Evolutionary conservation across 2,888 invertebrate genomes (phyloP).

Genomic region (Gymnosoma rotundatum): DNA sequence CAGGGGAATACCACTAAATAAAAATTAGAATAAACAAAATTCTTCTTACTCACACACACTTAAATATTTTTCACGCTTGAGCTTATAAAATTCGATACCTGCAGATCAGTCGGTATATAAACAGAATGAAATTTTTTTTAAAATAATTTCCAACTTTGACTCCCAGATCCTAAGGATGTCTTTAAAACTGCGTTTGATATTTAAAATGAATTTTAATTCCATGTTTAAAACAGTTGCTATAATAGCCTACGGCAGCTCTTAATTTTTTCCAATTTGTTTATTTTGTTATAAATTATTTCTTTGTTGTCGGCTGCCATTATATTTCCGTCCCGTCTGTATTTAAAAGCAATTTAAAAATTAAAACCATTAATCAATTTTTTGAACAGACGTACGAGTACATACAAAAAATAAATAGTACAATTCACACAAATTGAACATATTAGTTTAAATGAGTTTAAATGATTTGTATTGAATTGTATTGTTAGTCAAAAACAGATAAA

Average conservation of each 20-base stretch:
- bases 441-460: slow-evolving; percentile 26
- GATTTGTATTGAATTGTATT: slow-evolving; percentile 18
- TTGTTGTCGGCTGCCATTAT: background rate
- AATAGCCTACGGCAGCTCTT: background rate
- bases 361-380: slow-evolving; percentile 51
- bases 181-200: no score
- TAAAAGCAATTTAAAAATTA: slow-evolving; percentile 49
- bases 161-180: no score
- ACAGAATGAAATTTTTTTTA: no score
- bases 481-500: slow-evolving; percentile 3
- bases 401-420: slow-evolving; percentile 4
- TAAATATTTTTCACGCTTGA: no score
- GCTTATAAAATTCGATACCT: no score
- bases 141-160: no score
- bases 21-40: no score
- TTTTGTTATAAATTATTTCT: background rate
- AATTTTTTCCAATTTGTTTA: background rate
- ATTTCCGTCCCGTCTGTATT: slow-evolving; percentile 9
- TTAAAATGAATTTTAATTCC: no score
- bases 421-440: background rate
- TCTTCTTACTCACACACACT: no score
- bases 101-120: no score
- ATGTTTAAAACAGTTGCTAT: no score
- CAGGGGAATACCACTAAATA: no score
- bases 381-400: background rate